Evolutionary conservation across 2,797 vertebrate genomes (phyloP), one percentile per base, ranked within the genome.

Genomic region (Chelonia mydas): DNA sequence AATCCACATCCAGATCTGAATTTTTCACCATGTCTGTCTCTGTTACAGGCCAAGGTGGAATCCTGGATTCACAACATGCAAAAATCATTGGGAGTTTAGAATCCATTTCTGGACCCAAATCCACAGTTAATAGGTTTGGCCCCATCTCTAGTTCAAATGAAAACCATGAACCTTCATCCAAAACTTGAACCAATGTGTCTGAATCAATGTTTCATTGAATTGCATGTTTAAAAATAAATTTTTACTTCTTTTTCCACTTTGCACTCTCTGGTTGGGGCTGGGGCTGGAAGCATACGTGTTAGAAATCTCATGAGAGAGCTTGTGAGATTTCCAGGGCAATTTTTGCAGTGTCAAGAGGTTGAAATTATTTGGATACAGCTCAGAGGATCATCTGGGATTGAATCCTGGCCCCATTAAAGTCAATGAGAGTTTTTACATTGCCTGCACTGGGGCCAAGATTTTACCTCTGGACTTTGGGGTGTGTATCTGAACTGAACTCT

Each of bases 291-390:
- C 68, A 72, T 16, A 37, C 37, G 57, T 61, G 31, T 72, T 37
- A 11, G 68, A 72, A 37, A 72, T 72, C 68, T 25, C 10, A 41
- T 5, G 68, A 72, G 68, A 72, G 5, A 21, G 21, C 68, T 72
- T 61, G 31, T 33, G 31, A 61, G n/a, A 68, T 37, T 37, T 68
- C n/a, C 19, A 19, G n/a, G n/a, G n/a, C n/a, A 53, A 53, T 4
- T 19, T 33, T 12, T 49, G 47, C 7, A 47, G 19, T 21, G 25
- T 15, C 76, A 54, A 31, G 76, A 54, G 33, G 19, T 2, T 11
- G 17, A 61, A 51, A 5, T 6, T 7, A 79, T n/a, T 25, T 11
- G 19, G 11, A 0, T 0, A 3, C 33, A 47, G 50, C 82, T 87
- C 50, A 47, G 27, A 3, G 33, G 50, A 59, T 15, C 57, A 0